A percentile compares a stretch with the other conserved stretches of the same genome.
Conservation (phyloP, 2,113 vertebrate genomes). For the Neolamprologus kungweensis region DNA sequence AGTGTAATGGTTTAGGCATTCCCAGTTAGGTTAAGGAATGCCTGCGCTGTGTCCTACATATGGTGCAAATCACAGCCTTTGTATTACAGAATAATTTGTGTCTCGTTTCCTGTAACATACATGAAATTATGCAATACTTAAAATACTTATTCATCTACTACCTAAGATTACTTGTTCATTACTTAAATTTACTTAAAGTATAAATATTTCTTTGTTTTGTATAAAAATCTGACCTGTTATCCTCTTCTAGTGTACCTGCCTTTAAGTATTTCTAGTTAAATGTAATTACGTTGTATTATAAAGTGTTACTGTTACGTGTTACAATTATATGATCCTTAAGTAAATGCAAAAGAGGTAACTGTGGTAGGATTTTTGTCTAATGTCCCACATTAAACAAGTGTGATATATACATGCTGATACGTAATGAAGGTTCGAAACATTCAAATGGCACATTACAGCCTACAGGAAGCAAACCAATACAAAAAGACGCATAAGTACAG, state of each 20-base stretch:
- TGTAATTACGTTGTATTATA: background rate
- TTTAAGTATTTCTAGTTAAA: background rate
- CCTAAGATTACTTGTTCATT: background rate
- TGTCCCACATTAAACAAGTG: background rate
- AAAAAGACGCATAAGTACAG: background rate
- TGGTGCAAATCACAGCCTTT: background rate
- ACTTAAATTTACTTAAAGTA: background rate
- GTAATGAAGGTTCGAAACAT: background rate
- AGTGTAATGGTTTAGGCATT: background rate
- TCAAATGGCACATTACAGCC: background rate
- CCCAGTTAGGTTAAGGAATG: background rate
- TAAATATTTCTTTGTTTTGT: background rate
- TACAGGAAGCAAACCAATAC: background rate
- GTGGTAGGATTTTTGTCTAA: background rate
- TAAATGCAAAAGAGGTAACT: background rate
- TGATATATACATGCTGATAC: accelerated
- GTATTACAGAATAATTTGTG: background rate
- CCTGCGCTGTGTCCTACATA: accelerated
- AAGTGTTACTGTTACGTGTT: background rate
- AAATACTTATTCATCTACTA: background rate
- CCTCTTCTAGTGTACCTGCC: background rate
- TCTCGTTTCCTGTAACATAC: background rate
- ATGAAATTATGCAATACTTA: background rate
- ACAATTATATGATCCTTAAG: background rate
- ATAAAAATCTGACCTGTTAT: accelerated